Percentiles rank a stretch among this genome's conserved stretches.
Evolutionary conservation across 2,797 vertebrate species (phyloP).

Genomic region (Microcaecilia unicolor): DNA sequence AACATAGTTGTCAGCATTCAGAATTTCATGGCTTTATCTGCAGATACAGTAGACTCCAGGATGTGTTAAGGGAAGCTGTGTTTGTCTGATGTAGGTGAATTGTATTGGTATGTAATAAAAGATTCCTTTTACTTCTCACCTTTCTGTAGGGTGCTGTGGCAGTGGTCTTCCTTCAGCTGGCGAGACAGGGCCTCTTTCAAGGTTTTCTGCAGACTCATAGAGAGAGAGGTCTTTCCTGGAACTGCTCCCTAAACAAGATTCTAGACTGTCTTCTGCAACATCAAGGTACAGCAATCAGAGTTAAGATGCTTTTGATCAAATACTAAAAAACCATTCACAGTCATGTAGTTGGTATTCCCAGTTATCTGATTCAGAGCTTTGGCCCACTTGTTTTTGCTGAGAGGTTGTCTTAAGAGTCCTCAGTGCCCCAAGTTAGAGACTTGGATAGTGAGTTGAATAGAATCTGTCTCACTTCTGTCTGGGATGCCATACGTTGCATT

Average conservation of each 20-base stretch:
- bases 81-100: too few species aligned
- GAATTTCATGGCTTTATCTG: conserved; percentile 3
- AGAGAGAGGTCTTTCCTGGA: conserved; percentile 18
- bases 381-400: conserved; percentile 14
- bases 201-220: conserved; percentile 35
- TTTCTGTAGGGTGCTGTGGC: conserved; percentile 62
- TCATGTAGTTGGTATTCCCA: conserved; percentile 23
- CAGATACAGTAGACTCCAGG: not conserved
- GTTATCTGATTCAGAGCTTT: conserved; percentile 31
- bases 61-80: too few species aligned
- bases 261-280: conserved; percentile 14
- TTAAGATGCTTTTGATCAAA: conserved; percentile 5
- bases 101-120: not conserved
- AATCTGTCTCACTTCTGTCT: not conserved
- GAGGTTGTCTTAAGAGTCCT: conserved; percentile 20
- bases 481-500: too few species aligned
- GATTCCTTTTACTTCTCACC: not conserved
- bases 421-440: not conserved
- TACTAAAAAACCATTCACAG: conserved; percentile 15
- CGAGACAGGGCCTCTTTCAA: conserved; percentile 63
- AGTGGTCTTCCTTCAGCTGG: conserved; percentile 71
- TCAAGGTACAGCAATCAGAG: not conserved
- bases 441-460: too few species aligned
- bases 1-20: not conserved
- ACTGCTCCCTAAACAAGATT: conserved; percentile 21